A percentile compares a stretch with the other conserved stretches of the same genome.
These are phyloP conservation scores for Caenorhabditis uteleia DNA, from an alignment of 2,888 invertebrate genomes.

Conservation along the genomic window DNA sequence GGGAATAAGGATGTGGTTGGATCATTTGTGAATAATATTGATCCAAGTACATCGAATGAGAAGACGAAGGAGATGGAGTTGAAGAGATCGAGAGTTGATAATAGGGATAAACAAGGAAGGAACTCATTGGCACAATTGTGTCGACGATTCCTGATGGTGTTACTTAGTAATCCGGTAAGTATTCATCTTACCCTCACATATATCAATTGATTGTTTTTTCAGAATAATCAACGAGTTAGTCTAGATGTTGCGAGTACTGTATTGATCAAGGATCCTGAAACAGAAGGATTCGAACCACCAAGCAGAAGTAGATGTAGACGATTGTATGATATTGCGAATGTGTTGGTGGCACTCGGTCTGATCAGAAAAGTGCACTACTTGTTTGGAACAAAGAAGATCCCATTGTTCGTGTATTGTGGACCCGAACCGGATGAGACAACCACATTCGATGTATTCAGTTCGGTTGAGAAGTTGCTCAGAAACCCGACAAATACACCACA, in stretches of 20 bases:
- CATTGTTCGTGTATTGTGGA: constrained; percentile 69
- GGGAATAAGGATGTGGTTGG: constrained; percentile 37
- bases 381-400: constrained; percentile 69
- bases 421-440: constrained; percentile 61
- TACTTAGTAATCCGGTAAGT: constrained; percentile 63
- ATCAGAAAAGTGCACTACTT: constrained; percentile 76
- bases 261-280: constrained; percentile 67
- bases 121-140: constrained; percentile 68
- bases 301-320: constrained; percentile 73
- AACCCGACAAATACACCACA: constrained; percentile 34
- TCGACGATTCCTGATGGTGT: constrained; percentile 68
- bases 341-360: constrained; percentile 79
- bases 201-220: constrained; percentile 40
- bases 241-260: constrained; percentile 68
- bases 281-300: constrained; percentile 68
- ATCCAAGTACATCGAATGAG: constrained; percentile 11
- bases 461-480: constrained; percentile 39
- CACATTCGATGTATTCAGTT: constrained; percentile 38
- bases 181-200: background rate
- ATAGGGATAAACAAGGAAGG: constrained; percentile 41
- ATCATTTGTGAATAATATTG: constrained; percentile 8
- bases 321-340: constrained; percentile 82
- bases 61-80: no score
- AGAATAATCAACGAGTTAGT: constrained; percentile 60
- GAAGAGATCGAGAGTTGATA: constrained; percentile 37